Base-by-base conservation (phyloP, 1,140 invertebrate genomes). In the Pinna nobilis region DNA sequence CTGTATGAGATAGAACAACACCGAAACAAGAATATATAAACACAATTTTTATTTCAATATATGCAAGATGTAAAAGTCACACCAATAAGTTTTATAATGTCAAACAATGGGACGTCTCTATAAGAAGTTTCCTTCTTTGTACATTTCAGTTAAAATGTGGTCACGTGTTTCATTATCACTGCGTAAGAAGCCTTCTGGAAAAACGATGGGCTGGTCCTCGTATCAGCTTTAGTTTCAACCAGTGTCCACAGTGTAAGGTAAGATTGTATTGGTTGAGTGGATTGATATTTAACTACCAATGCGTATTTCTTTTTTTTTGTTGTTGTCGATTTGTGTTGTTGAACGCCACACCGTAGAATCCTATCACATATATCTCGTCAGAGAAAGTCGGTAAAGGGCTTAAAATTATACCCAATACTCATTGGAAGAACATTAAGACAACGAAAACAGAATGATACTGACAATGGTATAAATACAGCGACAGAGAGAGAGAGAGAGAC, bases 231-330 rank as follows among this genome's bases (percentile, higher is more conserved):
- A 94, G 95, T 5, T 99, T 99, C 88, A 94, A 96, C 1, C 91
- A 94, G 35, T 99, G 98, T 89, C 97, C 97, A 0, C 97, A 99
- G 82, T 99, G 98, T 87, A 98, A 98, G 91, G 94, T 96, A 89
- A 90, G 81, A 20, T 33, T 50, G 1, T 15, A 20, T 9, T 53
- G 11, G 15, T 53, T 20, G 50, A 9, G 23, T 7, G 15, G 30
- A 60, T 30, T 30, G 9, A 7, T 9, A 25, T 5, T 44, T n/a
- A 30, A 28, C 32, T 60, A 11, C 11, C 25, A 11, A 9, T 13
- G 13, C 13, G 32, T 5, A 13, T 41, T 39, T 23, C 20, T 15
- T 44, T 44, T 44, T 44, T n/a, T 11, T 11, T 9, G 9, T 11
- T 11, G n/a, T 11, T 44, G n/a, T 44, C n/a, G 39, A 11, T 9